Percentiles rank a stretch among this genome's conserved stretches.
Evolutionary conservation across 2,797 vertebrate species (phyloP).

Genomic region (Apogon talboti): DNA sequence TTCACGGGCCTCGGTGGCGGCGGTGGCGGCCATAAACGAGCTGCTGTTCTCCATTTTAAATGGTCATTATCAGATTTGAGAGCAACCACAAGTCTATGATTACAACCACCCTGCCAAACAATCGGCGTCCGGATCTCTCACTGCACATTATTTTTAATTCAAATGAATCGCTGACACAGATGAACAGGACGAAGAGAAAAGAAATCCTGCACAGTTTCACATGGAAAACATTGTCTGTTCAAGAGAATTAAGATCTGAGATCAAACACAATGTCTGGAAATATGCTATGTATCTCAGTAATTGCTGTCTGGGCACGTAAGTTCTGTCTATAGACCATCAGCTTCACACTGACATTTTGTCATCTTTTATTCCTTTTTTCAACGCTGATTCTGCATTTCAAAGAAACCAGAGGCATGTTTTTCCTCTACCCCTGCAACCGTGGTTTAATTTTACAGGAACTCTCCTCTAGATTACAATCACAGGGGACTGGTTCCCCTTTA

Average conservation of each 20-base stretch:
- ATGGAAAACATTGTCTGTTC: conserved; percentile 58
- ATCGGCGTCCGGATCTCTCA: conserved; percentile 67
- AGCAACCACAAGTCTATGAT: conserved; percentile 78
- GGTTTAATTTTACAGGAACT: conserved; percentile 84
- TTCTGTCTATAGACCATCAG: conserved; percentile 79
- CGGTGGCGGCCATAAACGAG: conserved; percentile 49
- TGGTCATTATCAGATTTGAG: conserved; percentile 79
- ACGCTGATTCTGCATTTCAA: conserved; percentile 79
- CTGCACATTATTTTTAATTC: conserved; percentile 75
- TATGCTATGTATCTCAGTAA: conserved; percentile 74
- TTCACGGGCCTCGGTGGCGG: conserved; percentile 35
- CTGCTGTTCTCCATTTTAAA: conserved; percentile 70
- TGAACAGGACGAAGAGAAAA: conserved; percentile 44
- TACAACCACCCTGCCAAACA: conserved; percentile 73
- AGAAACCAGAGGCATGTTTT: conserved; percentile 70
- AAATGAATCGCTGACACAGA: conserved; percentile 73
- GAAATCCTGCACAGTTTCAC: conserved; percentile 53
- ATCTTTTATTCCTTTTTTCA: conserved; percentile 79
- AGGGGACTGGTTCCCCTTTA: conserved; percentile 70
- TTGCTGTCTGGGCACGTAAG: conserved; percentile 78
- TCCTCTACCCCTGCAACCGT: conserved; percentile 35
- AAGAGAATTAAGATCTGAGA: conserved; percentile 64
- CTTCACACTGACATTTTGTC: conserved; percentile 77
- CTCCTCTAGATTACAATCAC: conserved; percentile 80
- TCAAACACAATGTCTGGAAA: conserved; percentile 76